Percentiles rank a stretch among this genome's conserved stretches.
Evolutionary conservation across 2,888 invertebrate genomes (phyloP).

Genomic region (Neoaliturus tenellus): DNA sequence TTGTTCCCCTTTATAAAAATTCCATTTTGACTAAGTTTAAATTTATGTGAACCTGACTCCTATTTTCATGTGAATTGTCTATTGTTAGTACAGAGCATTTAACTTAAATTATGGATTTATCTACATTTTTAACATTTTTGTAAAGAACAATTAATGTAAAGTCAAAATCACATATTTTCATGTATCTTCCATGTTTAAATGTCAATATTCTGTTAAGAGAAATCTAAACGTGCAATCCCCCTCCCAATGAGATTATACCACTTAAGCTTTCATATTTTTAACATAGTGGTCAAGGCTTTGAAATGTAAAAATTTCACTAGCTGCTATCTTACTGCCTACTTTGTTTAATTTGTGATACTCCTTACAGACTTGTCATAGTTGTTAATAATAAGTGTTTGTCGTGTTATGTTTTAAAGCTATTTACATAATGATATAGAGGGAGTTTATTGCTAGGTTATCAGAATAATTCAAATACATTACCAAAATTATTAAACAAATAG

Average conservation of each 20-base stretch:
- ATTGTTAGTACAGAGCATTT: background rate
- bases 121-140: background rate
- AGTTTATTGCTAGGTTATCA: background rate
- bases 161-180: background rate
- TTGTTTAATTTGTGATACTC: background rate
- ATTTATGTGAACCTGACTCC: background rate
- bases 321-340: constrained; percentile 12
- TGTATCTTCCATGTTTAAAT: background rate
- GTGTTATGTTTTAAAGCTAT: constrained; percentile 13
- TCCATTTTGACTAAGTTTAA: background rate
- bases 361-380: background rate
- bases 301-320: background rate
- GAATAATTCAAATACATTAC: background rate
- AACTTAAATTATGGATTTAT: no score
- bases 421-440: constrained; percentile 20
- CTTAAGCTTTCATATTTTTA: background rate
- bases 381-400: background rate
- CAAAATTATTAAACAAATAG: constrained; percentile 2
- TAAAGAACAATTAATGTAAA: background rate
- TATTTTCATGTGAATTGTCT: background rate
- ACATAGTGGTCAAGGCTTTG: no score
- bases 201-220: background rate
- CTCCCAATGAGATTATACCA: background rate
- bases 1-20: background rate
- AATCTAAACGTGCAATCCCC: background rate